Evolutionary conservation across 2,113 vertebrate species (phyloP).

Genomic region (Panthera uncia): DNA sequence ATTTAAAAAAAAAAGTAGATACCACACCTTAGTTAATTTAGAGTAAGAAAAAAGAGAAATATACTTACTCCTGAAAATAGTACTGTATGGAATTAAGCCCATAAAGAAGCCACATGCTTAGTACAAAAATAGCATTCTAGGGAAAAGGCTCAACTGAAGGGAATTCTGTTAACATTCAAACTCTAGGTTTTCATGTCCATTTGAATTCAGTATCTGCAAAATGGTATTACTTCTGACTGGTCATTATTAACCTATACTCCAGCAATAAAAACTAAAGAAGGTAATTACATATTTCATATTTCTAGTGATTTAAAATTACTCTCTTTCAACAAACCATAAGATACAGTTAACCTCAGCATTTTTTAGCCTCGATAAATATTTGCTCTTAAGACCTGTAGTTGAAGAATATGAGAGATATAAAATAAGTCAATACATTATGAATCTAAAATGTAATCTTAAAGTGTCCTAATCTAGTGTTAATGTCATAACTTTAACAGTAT

Average conservation of each 20-base stretch:
- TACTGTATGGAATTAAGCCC: not conserved
- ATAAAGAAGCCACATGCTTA: not conserved
- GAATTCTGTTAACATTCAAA: not conserved
- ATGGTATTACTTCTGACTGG: not conserved
- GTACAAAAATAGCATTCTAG: not conserved
- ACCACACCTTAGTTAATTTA: not conserved
- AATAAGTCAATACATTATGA: not conserved
- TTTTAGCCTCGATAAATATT: not conserved
- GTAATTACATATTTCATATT: not conserved
- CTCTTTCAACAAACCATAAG: not conserved
- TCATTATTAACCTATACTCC: not conserved
- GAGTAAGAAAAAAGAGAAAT: not conserved
- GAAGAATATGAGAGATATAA: not conserved
- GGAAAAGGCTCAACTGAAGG: not conserved
- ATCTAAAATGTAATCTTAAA: not conserved
- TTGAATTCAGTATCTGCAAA: not conserved
- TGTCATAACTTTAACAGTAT: not conserved
- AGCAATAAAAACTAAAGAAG: not conserved
- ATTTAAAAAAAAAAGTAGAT: conserved; percentile 21
- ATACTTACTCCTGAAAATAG: not conserved
- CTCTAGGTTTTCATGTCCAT: not conserved
- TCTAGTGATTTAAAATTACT: not conserved
- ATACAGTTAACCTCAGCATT: not conserved
- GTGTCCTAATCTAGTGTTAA: not conserved
- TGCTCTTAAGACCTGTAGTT: not conserved